These are phyloP conservation scores for Paratilapia polleni DNA, from an alignment of 2,113 vertebrate genomes.

Conservation along the genomic window DNA sequence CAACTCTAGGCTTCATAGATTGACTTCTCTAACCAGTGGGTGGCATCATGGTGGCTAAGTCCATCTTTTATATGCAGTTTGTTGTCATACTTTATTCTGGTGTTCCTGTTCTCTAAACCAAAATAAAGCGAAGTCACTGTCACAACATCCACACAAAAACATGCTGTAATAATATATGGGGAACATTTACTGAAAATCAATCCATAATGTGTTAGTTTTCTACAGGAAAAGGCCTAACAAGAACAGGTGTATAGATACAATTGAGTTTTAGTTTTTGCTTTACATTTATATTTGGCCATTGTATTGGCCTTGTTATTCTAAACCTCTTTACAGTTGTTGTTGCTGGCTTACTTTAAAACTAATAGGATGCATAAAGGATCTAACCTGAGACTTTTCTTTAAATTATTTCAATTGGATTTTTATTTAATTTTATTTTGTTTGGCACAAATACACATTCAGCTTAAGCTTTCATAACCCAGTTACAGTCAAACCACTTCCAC, in stretches of 20 bases:
- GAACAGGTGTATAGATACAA: background rate
- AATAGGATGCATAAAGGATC: background rate
- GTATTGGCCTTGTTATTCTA: background rate
- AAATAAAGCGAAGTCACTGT: background rate
- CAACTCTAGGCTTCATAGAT: too few species aligned
- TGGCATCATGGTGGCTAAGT: background rate
- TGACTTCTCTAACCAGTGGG: too few species aligned
- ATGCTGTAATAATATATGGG: slow-evolving; percentile 21
- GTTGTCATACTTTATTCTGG: background rate
- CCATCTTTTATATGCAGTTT: slow-evolving; percentile 13
- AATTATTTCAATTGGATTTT: slow-evolving; percentile 6
- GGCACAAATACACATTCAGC: slow-evolving; percentile 19
- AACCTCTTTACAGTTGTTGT: background rate
- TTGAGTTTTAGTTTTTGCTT: background rate
- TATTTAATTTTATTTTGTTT: background rate
- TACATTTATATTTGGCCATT: background rate
- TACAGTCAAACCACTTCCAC: slow-evolving; percentile 19
- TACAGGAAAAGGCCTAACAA: background rate
- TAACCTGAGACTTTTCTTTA: background rate
- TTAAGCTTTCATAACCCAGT: background rate
- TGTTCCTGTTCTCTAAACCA: background rate
- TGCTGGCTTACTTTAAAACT: background rate
- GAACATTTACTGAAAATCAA: background rate
- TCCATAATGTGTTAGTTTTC: background rate
- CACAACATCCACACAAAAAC: slow-evolving; percentile 39